These are phyloP conservation scores for Dynastes grantii DNA, from an alignment of 2,888 invertebrate species.

Conservation along the genomic window DNA sequence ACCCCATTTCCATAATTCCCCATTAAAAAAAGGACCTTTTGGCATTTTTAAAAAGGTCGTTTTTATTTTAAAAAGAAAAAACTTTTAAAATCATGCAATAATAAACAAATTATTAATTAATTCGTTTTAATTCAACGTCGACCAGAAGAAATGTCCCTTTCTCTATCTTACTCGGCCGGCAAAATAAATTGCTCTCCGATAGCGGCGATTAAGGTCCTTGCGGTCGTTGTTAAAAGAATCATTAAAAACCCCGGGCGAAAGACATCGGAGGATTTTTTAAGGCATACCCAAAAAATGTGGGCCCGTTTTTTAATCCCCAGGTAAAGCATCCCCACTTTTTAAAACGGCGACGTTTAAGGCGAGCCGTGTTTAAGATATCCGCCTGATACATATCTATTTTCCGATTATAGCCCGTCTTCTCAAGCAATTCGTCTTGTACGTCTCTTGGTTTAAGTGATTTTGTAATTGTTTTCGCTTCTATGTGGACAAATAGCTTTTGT, in stretches of 20 bases:
- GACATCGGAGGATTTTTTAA: conserved; percentile 37
- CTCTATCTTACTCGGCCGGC: background rate
- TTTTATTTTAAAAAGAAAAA: no score
- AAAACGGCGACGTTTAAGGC: conserved; percentile 39
- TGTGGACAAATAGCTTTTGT: no score
- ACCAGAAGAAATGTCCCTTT: background rate
- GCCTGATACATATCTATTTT: conserved; percentile 2
- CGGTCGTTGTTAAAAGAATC: conserved; percentile 7
- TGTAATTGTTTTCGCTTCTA: no score
- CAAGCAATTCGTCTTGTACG: no score
- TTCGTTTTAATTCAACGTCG: conserved; percentile 13
- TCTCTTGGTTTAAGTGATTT: no score
- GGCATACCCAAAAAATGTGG: conserved; percentile 14
- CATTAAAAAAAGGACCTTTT: background rate
- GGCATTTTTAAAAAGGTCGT: background rate
- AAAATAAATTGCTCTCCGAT: conserved; percentile 24
- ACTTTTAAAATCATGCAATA: no score
- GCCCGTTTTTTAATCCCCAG: conserved; percentile 29
- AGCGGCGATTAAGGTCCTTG: conserved; percentile 35
- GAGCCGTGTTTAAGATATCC: conserved; percentile 30
- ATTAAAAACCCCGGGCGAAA: conserved; percentile 29
- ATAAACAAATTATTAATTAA: conserved; percentile 26
- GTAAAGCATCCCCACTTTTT: conserved; percentile 42
- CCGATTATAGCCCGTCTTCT: background rate
- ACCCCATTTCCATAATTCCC: background rate